phyloP scores from a whole-genome alignment of 2,797 vertebrate genomes.

The Garrulus glandarius region DNA sequence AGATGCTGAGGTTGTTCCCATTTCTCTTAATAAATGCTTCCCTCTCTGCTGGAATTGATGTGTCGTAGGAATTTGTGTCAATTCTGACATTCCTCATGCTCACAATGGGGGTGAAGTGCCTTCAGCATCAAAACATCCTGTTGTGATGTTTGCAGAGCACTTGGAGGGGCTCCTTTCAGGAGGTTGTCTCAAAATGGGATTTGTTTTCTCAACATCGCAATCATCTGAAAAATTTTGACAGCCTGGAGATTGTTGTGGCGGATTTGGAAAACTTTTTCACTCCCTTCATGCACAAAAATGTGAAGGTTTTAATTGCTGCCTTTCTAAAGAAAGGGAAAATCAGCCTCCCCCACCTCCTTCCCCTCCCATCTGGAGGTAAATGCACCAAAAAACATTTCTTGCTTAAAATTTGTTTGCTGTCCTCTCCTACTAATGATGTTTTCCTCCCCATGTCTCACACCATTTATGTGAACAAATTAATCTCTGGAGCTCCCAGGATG shows the following conservation, averaged over 20 bases:
- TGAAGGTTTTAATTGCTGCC: background rate
- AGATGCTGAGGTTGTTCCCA: accelerated
- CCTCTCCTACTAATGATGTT: background rate
- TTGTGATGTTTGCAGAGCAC: background rate
- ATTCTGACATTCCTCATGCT: background rate
- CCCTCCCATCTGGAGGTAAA: background rate
- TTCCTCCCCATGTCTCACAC: background rate
- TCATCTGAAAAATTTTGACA: background rate
- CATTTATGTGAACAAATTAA: background rate
- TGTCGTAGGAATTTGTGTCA: background rate
- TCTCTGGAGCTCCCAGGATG: background rate
- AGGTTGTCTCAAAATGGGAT: background rate
- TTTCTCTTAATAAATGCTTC: background rate
- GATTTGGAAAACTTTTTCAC: background rate
- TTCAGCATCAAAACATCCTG: background rate
- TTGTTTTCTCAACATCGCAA: background rate
- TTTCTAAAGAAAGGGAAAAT: background rate
- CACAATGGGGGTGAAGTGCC: background rate
- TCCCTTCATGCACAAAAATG: background rate
- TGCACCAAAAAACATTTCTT: background rate
- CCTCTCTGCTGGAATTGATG: background rate
- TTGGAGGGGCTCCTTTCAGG: background rate
- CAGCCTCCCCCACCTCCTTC: background rate
- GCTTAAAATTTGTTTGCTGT: background rate
- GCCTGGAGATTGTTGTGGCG: background rate